Base-by-base conservation (phyloP, 2,888 invertebrate genomes). In the Trissonchulus latispiculum region DNA sequence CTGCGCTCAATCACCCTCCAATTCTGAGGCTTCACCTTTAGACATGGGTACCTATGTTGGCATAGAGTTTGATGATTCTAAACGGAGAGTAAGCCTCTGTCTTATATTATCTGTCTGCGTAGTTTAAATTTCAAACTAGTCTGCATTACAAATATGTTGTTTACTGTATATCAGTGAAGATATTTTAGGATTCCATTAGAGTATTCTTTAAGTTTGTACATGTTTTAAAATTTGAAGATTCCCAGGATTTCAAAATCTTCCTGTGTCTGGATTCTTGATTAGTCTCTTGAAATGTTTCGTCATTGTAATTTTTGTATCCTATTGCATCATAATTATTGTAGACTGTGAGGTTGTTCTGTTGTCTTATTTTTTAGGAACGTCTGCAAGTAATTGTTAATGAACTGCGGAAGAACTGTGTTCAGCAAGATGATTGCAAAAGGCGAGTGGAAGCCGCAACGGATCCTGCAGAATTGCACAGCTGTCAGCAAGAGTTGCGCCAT, bases 351-450 rank as follows among this genome's bases (percentile, higher is more conserved):
- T 8, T 32, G 33, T 29, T 68, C 8, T 8, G 35, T 3, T 35
- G 23, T 3, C 29, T 28, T 64, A 15, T 3, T 28, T 68, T 68
- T 33, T 33, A 29, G 3, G 31, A 18, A 3, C 33, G 31, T 68
- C 2, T 35, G 15, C 68, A 2, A 33, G 29, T 32, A 28, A 28
- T 68, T 68, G 31, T 33, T 32, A 28, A 68, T 2, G 70, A 70
- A 29, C n/a, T 70, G 70, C 36, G n/a, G 48, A 36, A 29, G 8
- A 29, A 37, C 8, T 15, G 70, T 32, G n/a, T 2, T 2, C 37
- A 70, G 48, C 70, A 70, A 28, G 70, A 70, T 3, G 28, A 15
- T 8, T 70, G 70, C 70, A 70, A 70, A 37, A 3, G n/a, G 70
- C 3, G n/a, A 2, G 70, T 70, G n/a, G 48, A 36, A n/a, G 36